phyloP scores from a whole-genome alignment of 1,140 invertebrate genomes.

The Paraescarpia echinospica region DNA sequence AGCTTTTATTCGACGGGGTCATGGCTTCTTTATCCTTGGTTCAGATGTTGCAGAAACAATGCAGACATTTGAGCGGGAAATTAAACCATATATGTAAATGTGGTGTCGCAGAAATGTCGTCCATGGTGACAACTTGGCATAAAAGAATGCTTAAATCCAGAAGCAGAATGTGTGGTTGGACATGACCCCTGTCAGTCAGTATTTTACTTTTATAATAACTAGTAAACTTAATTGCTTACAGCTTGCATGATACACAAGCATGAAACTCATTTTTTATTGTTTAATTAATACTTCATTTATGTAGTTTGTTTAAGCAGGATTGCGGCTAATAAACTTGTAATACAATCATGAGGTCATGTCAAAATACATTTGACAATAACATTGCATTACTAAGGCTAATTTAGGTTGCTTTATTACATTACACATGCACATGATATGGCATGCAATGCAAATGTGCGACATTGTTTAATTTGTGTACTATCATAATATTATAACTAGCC shows the following conservation, averaged over 20 bases:
- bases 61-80: conserved; percentile 7
- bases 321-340: background rate
- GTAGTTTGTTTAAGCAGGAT: background rate
- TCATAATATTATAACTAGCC: background rate
- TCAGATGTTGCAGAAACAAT: conserved; percentile 17
- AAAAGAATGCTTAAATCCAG: background rate
- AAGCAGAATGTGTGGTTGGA: background rate
- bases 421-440: background rate
- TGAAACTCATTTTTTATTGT: background rate
- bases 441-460: background rate
- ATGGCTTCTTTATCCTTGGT: conserved; percentile 24
- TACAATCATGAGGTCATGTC: background rate
- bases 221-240: background rate
- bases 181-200: background rate
- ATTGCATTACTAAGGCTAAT: background rate
- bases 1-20: conserved; percentile 18
- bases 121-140: background rate
- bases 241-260: background rate
- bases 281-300: background rate
- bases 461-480: background rate
- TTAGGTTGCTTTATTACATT: background rate
- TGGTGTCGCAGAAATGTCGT: background rate
- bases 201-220: background rate
- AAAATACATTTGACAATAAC: background rate
- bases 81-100: conserved; percentile 18